phyloP scores from a whole-genome alignment of 2,888 invertebrate species.

The Cephus nigrinus region DNA sequence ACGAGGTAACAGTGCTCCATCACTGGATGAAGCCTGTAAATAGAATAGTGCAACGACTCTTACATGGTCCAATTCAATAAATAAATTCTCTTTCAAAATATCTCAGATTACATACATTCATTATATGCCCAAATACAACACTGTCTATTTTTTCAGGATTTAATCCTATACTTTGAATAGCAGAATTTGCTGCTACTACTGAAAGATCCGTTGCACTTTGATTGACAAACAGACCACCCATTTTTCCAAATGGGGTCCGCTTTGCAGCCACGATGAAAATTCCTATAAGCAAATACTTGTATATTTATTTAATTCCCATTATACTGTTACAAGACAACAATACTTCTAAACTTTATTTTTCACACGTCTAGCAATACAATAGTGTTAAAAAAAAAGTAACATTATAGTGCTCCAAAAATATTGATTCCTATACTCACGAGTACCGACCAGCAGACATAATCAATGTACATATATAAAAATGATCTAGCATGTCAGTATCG shows the following conservation, averaged over 20 bases:
- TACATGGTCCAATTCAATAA: too few relatives aligned
- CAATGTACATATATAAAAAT: too few relatives aligned
- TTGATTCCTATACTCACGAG: too few relatives aligned
- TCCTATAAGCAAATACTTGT: conserved; percentile 69
- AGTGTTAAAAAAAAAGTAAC: too few relatives aligned
- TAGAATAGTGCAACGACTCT: background rate
- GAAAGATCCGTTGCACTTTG: conserved; percentile 83
- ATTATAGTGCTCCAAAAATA: too few relatives aligned
- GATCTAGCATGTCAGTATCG: too few relatives aligned
- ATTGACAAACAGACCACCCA: conserved; percentile 85
- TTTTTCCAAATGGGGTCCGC: conserved; percentile 96
- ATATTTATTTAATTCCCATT: conserved; percentile 3
- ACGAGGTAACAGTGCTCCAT: conserved; percentile 87
- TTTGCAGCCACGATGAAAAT: conserved; percentile 95
- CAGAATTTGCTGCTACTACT: conserved; percentile 82
- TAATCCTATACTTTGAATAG: conserved; percentile 81
- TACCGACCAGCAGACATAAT: too few relatives aligned
- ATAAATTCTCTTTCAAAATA: background rate
- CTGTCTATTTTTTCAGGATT: conserved; percentile 89
- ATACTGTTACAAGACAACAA: too few relatives aligned
- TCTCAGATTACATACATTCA: conserved; percentile 73
- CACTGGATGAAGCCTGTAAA: conserved; percentile 69
- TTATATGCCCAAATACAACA: conserved; percentile 90
- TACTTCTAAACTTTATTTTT: too few relatives aligned
- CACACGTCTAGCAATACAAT: too few relatives aligned